phyloP scores from a whole-genome alignment of 1,140 invertebrate species.

The Drosophila baimaii region DNA sequence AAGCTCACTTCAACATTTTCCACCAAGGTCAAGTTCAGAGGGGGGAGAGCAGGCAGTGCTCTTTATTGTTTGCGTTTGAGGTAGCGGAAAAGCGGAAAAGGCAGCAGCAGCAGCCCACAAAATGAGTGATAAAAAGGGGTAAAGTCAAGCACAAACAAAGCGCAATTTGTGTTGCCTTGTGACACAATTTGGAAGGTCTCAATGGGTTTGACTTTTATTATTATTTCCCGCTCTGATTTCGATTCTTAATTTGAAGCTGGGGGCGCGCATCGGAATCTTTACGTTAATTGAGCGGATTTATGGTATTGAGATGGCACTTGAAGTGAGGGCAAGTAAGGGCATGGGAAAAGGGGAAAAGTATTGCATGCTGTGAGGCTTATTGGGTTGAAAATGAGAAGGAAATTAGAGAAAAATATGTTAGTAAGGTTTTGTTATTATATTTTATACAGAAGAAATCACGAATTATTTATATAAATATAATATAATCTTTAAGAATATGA shows the following conservation, averaged over 20 bases:
- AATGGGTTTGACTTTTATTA: conserved; percentile 16
- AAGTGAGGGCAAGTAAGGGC: background rate
- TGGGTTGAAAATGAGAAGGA: background rate
- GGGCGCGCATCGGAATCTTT: conserved; percentile 34
- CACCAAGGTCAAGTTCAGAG: conserved; percentile 82
- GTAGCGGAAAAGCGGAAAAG: conserved; percentile 50
- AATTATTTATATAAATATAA: too few relatives aligned
- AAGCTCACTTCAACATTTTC: conserved; percentile 80
- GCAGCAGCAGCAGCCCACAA: conserved; percentile 33
- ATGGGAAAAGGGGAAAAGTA: background rate
- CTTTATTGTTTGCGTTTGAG: conserved; percentile 76
- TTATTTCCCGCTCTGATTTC: conserved; percentile 5
- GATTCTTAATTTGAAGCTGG: conserved; percentile 4
- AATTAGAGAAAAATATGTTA: background rate
- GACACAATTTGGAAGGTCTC: conserved; percentile 50
- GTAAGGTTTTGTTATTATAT: background rate
- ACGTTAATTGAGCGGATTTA: conserved; percentile 25
- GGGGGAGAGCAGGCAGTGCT: conserved; percentile 7
- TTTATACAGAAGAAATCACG: too few relatives aligned
- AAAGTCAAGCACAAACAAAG: conserved; percentile 31
- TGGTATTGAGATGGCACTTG: background rate
- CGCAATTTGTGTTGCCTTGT: conserved; percentile 48
- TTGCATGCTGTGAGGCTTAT: background rate
- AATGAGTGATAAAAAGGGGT: conserved; percentile 60
- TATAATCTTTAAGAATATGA: too few relatives aligned